These are phyloP conservation scores for Amblyornis subalaris DNA, from an alignment of 2,113 vertebrate species.

Conservation along the genomic window DNA sequence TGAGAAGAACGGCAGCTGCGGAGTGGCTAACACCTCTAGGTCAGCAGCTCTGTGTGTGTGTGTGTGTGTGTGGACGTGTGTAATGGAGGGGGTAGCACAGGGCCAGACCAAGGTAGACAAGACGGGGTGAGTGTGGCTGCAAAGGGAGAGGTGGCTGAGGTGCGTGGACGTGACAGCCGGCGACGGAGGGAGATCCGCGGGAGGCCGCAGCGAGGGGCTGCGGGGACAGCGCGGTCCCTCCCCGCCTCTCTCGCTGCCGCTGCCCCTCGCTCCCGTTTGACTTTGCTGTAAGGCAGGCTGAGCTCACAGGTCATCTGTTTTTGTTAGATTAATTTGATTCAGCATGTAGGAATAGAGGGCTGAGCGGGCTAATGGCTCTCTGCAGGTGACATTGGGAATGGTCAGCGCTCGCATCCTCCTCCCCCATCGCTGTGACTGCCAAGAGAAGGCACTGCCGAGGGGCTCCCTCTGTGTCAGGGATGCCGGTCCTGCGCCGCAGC, in stretches of 20 bases:
- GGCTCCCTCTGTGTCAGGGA: neutral
- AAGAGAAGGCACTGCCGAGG: accelerated
- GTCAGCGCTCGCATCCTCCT: neutral
- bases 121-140: neutral
- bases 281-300: constrained; percentile 71
- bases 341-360: constrained; percentile 66
- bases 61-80: neutral
- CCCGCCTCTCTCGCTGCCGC: neutral
- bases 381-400: constrained; percentile 63
- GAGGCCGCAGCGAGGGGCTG: neutral
- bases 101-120: neutral
- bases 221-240: neutral
- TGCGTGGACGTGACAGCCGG: neutral
- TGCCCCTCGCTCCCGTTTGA: constrained; percentile 56
- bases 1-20: constrained; percentile 80
- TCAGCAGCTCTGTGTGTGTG: constrained; percentile 60
- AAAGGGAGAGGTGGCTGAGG: neutral
- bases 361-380: constrained; percentile 66
- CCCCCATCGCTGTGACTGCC: neutral
- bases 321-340: constrained; percentile 73
- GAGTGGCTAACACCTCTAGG: constrained; percentile 76
- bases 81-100: neutral
- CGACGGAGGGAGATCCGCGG: neutral
- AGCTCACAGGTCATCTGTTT: constrained; percentile 74
- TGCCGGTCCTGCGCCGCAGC: accelerated